Evolutionary conservation across 2,797 vertebrate genomes (phyloP), one percentile per base, ranked within the genome.

Genomic region (Paguma larvata): DNA sequence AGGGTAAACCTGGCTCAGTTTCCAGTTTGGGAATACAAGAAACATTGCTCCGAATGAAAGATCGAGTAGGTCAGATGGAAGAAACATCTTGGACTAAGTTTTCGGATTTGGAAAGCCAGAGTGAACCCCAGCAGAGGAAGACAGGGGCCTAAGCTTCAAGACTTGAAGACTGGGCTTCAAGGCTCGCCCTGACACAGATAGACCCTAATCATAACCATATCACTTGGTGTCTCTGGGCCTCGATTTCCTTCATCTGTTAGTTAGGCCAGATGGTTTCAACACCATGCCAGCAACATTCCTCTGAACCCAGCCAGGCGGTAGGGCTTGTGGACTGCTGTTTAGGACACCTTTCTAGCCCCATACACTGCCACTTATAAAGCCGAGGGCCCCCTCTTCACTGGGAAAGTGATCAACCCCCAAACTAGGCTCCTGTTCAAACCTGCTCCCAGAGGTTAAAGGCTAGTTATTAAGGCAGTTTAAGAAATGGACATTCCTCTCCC

Each of bases 401-500:
- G 96, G 62, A 97, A 97, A 98, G 90, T 88, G 84, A 88, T 62
- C n/a, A 48, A 53, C 78, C 78, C 68, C 85, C 77, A 85, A 70
- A 0, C 3, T 44, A 95, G 96, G 93, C 27, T 92, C 32, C 91
- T 89, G 90, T 87, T 96, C 77, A 97, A 97, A 98, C 97, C 97
- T 53, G 53, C 95, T 98, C 97, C 98, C 98, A 98, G 97, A 98
- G 98, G 97, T 98, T 90, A 89, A 98, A 99, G 98, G 99, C 98
- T 98, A 97, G 95, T 98, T 97, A 98, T 99, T 99, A 99, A 99
- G 98, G 98, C 98, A 98, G 98, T 96, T 77, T 97, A 98, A 98
- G 97, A 97, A 98, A 96, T 67, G 93, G 65, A 92, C 91, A 92
- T 97, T 98, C 93, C 89, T 46, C 21, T 97, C 11, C 32, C 97